A percentile compares a stretch with the other conserved stretches of the same genome.
Conservation (phyloP, 2,113 vertebrate genomes). For the Neolamprologus tretocephalus region DNA sequence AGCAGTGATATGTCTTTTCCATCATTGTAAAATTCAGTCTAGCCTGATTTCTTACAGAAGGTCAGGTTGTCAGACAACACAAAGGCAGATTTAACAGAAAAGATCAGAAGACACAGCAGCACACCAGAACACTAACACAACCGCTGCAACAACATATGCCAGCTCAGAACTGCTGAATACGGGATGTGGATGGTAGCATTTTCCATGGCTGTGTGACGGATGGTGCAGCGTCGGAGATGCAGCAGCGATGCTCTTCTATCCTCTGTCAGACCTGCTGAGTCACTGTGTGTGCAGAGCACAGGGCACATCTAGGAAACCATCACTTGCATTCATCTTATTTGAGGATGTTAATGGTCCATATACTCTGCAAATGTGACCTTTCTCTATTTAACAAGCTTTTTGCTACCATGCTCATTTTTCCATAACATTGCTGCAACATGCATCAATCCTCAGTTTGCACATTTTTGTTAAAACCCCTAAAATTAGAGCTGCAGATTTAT, state of each 20-base stretch:
- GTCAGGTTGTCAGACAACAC: background rate
- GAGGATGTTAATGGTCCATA: background rate
- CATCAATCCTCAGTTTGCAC: background rate
- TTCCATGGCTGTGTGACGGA: background rate
- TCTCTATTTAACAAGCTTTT: background rate
- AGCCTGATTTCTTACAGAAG: background rate
- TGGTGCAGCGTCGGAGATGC: background rate
- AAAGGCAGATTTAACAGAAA: background rate
- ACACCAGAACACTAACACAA: background rate
- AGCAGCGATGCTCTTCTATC: background rate
- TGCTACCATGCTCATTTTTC: background rate
- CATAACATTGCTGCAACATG: background rate
- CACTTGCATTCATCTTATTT: background rate
- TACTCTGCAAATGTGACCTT: background rate
- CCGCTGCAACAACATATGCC: background rate
- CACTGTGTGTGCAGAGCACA: background rate
- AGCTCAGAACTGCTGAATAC: background rate
- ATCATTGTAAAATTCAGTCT: background rate
- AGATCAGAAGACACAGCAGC: background rate
- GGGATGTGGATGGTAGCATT: background rate
- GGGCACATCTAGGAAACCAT: background rate
- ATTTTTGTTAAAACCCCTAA: background rate
- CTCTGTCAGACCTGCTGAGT: background rate
- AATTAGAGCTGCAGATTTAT: background rate
- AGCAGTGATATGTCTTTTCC: background rate